Base-by-base conservation (phyloP, 2,113 vertebrate species). In the Myotis lucifugus region DNA sequence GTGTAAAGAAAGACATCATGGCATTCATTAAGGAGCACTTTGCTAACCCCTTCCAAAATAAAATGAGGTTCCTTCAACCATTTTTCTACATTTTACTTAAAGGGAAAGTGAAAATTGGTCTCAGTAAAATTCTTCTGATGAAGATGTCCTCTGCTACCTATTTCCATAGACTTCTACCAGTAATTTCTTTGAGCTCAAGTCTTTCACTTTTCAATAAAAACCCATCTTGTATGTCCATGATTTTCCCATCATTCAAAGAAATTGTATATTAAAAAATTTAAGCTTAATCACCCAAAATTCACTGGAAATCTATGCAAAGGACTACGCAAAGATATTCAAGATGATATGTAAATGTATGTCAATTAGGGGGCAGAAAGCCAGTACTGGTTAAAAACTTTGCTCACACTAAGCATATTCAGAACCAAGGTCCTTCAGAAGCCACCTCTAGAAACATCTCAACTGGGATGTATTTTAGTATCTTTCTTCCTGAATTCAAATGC, bases 401-500 rank as follows among this genome's bases (percentile, higher is more conserved):
- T 89, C 76, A 54, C 8, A 25, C 66, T 72, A 78, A 88, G 83
- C 40, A 69, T 73, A 92, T 67, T 76, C 52, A 87, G 42, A 7
- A 85, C n/a, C 0, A 34, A 29, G 14, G 42, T 83, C 84, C 52
- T 79, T 81, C 34, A 18, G 74, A 94, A 97, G 50, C 29, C 76
- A 72, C 52, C 66, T 82, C 34, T 4, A 76, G 61, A 93, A 72
- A 23, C 40, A 37, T 37, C 79, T 95, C 37, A 72, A 72, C 34
- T 78, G 85, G 37, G 34, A 72, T 95, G 32, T 77, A 81, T 34
- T 94, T 76, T 85, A 86, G 27, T 84, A 78, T 86, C 74, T 85
- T 74, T 66, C 56, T 90, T 81, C 46, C 46, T 83, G 23, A 95
- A 91, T 85, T 93, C 66, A 93, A 97, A 93, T 11, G 34, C 4